Base-by-base conservation (phyloP, 2,113 vertebrate species). In the Garra rufa region DNA sequence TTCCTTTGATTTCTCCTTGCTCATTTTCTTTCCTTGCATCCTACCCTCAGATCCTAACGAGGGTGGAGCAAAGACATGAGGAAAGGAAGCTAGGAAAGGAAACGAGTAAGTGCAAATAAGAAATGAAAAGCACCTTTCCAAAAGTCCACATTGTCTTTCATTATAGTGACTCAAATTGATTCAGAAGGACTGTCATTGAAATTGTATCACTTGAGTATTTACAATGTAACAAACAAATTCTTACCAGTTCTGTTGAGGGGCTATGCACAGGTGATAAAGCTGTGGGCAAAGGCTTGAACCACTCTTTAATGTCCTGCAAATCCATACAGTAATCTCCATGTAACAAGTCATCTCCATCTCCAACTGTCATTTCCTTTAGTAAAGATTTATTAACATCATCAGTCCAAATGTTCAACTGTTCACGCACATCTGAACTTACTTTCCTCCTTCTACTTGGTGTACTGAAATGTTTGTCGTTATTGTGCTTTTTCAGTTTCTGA, bases 251-350 rank as follows among this genome's bases (percentile, higher is more conserved):
- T 5, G 84, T 21, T 26, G 94, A 91, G 14, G 92, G 90, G 46
- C 65, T 82, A 38, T 84, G 89, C 85, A 99, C 52, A 0, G 98
- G 98, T 69, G 98, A 99, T 71, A 99, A 85, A 0, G 95, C 94
- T 78, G 95, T 92, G 28, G 92, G 96, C 9, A 98, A 88, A 38
- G 95, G 95, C 65, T 83, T 95, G 85, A 95, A 95, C 91, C 95
- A 95, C 2, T 95, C 88, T 77, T 76, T 75, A 38, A 83, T 88
- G 65, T 50, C 89, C 77, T 74, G 34, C 21, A 88, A 41, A 17
- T 82, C 75, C 30, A 24, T 61, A 65, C 15, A 9, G 34, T 3
- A n/a, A 44, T 55, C 43, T 50, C 11, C 24, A n/a, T 9, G 5
- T 55, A 69, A 17, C 10, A 61, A 11, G 3, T 17, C 19, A 57